Evolutionary conservation across 2,888 invertebrate species (phyloP).

Genomic region (Idaea biselata): DNA sequence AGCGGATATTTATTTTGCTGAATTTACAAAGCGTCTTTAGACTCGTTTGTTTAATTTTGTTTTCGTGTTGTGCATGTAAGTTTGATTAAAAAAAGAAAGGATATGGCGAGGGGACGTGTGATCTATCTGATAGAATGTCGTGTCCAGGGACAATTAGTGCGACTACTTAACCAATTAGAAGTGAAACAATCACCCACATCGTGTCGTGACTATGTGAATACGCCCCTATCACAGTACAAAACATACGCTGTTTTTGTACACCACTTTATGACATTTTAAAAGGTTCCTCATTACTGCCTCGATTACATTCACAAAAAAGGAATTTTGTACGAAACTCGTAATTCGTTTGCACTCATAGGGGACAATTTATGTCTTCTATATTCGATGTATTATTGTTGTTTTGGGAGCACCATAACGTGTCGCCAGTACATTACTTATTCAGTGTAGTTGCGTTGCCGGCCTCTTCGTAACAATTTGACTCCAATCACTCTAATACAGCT

Average conservation of each 20-base stretch:
- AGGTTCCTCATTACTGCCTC: constrained; percentile 64
- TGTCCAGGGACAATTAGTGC: constrained; percentile 69
- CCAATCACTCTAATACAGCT: constrained; percentile 50
- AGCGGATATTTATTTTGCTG: constrained; percentile 2
- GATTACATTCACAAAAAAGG: constrained; percentile 67
- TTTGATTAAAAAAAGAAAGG: constrained; percentile 1
- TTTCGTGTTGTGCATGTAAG: background rate
- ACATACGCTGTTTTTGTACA: constrained; percentile 61
- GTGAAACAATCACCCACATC: constrained; percentile 77
- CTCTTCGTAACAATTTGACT: constrained; percentile 53
- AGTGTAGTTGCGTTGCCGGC: constrained; percentile 48
- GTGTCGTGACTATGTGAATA: constrained; percentile 63
- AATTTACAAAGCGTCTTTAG: background rate
- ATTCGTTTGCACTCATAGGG: constrained; percentile 63
- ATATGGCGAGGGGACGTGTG: constrained; percentile 1
- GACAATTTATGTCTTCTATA: constrained; percentile 70
- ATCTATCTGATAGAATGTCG: constrained; percentile 43
- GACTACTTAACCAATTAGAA: constrained; percentile 77
- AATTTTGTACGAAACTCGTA: constrained; percentile 49
- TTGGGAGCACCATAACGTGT: constrained; percentile 62
- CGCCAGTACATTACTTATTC: constrained; percentile 62
- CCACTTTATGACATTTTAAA: constrained; percentile 75
- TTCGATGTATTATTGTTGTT: constrained; percentile 63
- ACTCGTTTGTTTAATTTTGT: background rate
- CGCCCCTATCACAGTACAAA: constrained; percentile 71